Percentiles rank a stretch among this genome's conserved stretches.
phyloP scores from a whole-genome alignment of 1,140 invertebrate genomes.

The Melipona quadrifasciata region DNA sequence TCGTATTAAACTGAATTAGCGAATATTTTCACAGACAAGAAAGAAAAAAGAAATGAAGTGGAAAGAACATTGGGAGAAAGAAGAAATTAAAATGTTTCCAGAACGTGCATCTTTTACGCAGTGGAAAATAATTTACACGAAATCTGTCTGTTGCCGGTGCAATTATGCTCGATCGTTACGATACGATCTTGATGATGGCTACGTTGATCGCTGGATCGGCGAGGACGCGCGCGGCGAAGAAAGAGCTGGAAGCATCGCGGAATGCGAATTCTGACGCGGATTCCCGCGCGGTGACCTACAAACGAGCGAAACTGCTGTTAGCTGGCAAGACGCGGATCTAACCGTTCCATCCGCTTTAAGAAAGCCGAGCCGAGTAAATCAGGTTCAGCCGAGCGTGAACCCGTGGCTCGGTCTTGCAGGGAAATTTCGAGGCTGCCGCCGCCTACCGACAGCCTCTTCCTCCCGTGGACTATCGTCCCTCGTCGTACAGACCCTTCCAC shows the following conservation, averaged over 20 bases:
- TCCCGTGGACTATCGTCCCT: slow-evolving; percentile 24
- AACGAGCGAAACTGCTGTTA: background rate
- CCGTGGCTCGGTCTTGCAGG: slow-evolving; percentile 18
- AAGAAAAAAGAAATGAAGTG: no score
- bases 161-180: no score
- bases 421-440: slow-evolving; percentile 34
- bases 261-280: slow-evolving; percentile 47
- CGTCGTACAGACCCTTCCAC: slow-evolving; percentile 17
- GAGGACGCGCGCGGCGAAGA: no score
- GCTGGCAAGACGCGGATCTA: background rate
- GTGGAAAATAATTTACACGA: no score
- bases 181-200: background rate
- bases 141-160: no score
- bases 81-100: no score
- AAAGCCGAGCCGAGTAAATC: slow-evolving; percentile 50
- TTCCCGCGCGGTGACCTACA: slow-evolving; percentile 50
- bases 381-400: slow-evolving; percentile 47
- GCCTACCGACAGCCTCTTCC: background rate
- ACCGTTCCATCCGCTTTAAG: slow-evolving; percentile 63
- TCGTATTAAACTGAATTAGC: no score
- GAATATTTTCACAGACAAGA: no score
- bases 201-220: background rate
- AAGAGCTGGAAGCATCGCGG: background rate
- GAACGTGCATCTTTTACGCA: no score
- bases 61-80: no score